Conservation (phyloP, 2,113 vertebrate genomes). For the Rhynchopsitta pachyrhyncha region DNA sequence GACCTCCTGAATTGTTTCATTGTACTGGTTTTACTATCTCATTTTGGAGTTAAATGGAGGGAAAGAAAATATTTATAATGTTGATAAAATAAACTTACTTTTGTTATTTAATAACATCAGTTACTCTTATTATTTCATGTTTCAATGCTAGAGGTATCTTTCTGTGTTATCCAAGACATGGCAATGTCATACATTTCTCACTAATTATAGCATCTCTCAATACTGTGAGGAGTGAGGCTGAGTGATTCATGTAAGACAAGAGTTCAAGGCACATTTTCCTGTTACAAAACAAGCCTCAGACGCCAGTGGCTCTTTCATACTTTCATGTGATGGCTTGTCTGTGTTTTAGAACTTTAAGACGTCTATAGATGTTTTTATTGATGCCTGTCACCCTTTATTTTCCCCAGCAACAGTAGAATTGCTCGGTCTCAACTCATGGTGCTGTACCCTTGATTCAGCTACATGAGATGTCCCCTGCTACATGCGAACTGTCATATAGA, state of each 20-base stretch:
- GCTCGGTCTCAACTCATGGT: not conserved
- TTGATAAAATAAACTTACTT: constrained; percentile 66
- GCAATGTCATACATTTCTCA: not conserved
- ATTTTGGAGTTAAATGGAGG: constrained; percentile 39
- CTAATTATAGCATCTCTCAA: not conserved
- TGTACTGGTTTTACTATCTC: constrained; percentile 35
- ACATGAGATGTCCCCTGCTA: not conserved
- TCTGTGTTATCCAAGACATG: not conserved
- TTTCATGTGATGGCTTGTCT: not conserved
- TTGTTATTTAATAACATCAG: constrained; percentile 54
- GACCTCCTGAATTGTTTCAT: constrained; percentile 4
- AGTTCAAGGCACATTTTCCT: not conserved
- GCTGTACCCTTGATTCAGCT: not conserved
- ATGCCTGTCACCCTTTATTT: not conserved
- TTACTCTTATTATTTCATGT: constrained; percentile 38
- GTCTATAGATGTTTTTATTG: not conserved
- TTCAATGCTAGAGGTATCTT: not conserved
- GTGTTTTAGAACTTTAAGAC: not conserved
- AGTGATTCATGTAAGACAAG: not conserved
- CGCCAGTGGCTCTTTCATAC: not conserved
- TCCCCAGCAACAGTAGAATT: not conserved
- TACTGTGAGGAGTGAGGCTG: not conserved
- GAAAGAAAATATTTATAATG: constrained; percentile 53
- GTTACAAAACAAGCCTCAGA: not conserved
- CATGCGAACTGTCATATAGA: not conserved